Percentiles rank a stretch among this genome's conserved stretches.
These are phyloP conservation scores for Heliconius hewitsoni DNA, from an alignment of 1,140 invertebrate species.

Conservation along the genomic window DNA sequence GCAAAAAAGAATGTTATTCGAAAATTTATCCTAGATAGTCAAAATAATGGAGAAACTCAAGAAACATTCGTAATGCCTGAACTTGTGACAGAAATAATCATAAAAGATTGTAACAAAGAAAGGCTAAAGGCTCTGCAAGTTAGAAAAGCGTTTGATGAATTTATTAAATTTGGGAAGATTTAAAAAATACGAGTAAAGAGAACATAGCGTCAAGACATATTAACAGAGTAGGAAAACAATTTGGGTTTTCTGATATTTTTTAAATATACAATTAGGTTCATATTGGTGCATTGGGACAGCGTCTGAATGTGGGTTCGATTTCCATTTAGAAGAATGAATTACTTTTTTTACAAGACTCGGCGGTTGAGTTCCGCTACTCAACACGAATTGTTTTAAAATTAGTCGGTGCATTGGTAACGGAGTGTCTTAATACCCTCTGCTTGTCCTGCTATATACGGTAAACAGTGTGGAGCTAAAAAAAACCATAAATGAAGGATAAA, in stretches of 20 bases:
- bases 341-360: too few species aligned
- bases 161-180: constrained; percentile 27
- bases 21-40: constrained; percentile 38
- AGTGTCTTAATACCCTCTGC: not conserved
- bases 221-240: too few species aligned
- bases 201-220: too few species aligned
- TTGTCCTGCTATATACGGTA: not conserved
- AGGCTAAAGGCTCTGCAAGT: constrained; percentile 36
- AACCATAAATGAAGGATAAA: not conserved
- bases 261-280: too few species aligned
- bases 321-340: too few species aligned
- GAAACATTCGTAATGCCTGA: not conserved
- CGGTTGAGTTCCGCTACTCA: too few species aligned
- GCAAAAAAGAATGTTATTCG: constrained; percentile 31
- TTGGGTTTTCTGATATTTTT: too few species aligned
- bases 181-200: too few species aligned
- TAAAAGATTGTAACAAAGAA: constrained; percentile 46
- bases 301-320: too few species aligned
- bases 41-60: not conserved
- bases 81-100: constrained; percentile 23
- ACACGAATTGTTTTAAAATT: not conserved
- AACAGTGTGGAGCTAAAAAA: not conserved
- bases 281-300: too few species aligned
- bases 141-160: constrained; percentile 34
- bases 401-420: not conserved